A percentile compares a stretch with the other conserved stretches of the same genome.
These are phyloP conservation scores for Acleris literana DNA, from an alignment of 2,888 invertebrate genomes.

Conservation along the genomic window DNA sequence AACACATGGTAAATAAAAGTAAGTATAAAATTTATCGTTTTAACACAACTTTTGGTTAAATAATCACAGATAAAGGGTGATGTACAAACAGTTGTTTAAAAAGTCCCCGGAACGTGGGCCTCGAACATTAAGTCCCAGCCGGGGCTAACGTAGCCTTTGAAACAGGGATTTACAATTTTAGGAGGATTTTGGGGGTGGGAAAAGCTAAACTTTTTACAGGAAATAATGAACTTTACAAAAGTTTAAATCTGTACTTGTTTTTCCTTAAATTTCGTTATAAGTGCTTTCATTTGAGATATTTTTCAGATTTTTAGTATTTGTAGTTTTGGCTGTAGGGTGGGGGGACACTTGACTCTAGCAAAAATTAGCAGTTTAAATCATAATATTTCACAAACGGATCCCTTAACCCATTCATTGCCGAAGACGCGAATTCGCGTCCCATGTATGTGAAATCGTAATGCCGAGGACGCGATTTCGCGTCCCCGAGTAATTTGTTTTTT, in stretches of 20 bases:
- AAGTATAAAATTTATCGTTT: neutral
- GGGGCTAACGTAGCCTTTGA: constrained; percentile 23
- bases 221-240: neutral
- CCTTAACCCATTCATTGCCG: too few species aligned
- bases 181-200: constrained; percentile 7
- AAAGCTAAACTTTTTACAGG: constrained; percentile 18
- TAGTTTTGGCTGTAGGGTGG: too few species aligned
- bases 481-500: too few species aligned
- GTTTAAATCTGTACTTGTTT: constrained; percentile 1
- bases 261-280: too few species aligned
- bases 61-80: constrained; percentile 29
- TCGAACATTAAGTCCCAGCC: constrained; percentile 24
- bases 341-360: too few species aligned
- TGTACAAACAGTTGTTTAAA: constrained; percentile 29
- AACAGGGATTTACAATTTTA: constrained; percentile 28
- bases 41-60: constrained; percentile 7
- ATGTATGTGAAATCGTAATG: too few species aligned
- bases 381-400: too few species aligned
- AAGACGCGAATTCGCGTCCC: too few species aligned
- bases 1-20: neutral
- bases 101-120: constrained; percentile 16
- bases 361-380: too few species aligned
- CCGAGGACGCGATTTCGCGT: too few species aligned
- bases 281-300: too few species aligned
- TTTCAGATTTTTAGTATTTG: too few species aligned